Evolutionary conservation across 2,797 vertebrate species (phyloP), one percentile per base, ranked within the genome.

Genomic region (Scolopax rusticola): DNA sequence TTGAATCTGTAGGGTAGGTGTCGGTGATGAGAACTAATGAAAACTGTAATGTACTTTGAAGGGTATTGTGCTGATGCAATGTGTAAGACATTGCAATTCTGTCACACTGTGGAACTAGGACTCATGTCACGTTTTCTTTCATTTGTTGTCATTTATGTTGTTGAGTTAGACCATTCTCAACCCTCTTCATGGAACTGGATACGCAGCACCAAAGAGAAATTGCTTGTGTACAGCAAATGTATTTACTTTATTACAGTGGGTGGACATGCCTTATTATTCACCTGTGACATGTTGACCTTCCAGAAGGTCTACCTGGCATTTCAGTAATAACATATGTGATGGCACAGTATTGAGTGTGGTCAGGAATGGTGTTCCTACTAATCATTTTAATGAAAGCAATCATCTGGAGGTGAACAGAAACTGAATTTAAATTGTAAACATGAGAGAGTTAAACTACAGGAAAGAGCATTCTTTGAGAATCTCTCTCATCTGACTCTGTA

Each of bases 361-460:
- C 64, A 84, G 87, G 87, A 76, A 28, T 64, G 64, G 30, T 93
- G 81, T 89, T 86, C 87, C 41, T 92, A 56, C 79, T 87, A 91
- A 95, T 85, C 65, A 65, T 80, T 92, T 83, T 87, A 95, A 96
- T 95, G 77, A 92, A 93, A 93, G 70, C 70, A 84, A 36, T 94
- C 25, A 17, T 79, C 67, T 86, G 67, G 87, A 89, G 48, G 43
- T 67, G 89, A 95, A 88, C 76, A 92, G 94, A 91, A 93, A 89
- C 91, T 64, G 60, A 91, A 94, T 95, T 95, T 79, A 84, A 93
- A 78, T 80, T 84, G 51, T 76, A 74, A 90, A 89, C 7, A 8
- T 79, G 82, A 88, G 87, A 83, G 79, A 80, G 53, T 86, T 93
- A 76, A 84, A 77, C 65, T 84, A 53, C 40, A 79, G 74, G 74